A percentile compares a stretch with the other conserved stretches of the same genome.
These are phyloP conservation scores for Melipona quadrifasciata DNA, from an alignment of 1,140 invertebrate genomes.

Conservation along the genomic window DNA sequence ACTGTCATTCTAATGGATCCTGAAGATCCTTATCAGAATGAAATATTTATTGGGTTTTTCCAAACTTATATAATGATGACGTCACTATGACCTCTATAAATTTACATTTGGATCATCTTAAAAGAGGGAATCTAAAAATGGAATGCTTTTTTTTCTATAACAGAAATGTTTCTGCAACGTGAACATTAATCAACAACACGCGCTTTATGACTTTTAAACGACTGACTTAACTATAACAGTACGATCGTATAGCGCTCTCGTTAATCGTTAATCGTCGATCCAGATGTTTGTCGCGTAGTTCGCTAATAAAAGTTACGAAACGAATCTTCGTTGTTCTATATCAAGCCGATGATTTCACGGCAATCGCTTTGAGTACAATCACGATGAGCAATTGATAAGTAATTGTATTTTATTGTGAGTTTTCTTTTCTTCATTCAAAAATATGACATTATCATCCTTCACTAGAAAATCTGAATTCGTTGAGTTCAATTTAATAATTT, in stretches of 20 bases:
- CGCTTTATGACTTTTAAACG: neutral
- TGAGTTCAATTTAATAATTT: neutral
- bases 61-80: neutral
- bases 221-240: too few species aligned
- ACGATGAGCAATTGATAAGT: neutral
- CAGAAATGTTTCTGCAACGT: too few species aligned
- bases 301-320: neutral
- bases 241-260: neutral
- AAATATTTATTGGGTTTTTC: neutral
- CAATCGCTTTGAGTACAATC: slow-evolving; percentile 1
- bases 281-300: neutral
- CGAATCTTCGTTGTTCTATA: slow-evolving; percentile 9
- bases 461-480: neutral
- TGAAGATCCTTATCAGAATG: fast-evolving
- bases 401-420: neutral
- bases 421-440: neutral
- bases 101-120: neutral
- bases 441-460: neutral
- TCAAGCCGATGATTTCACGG: neutral
- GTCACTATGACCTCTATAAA: neutral
- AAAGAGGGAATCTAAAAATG: neutral
- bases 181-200: neutral
- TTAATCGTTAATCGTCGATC: neutral
- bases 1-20: neutral
- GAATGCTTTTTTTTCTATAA: neutral